Evolutionary conservation across 1,140 invertebrate species (phyloP), one percentile per base, ranked within the genome.

Genomic region (Lamellibrachia luymesi): DNA sequence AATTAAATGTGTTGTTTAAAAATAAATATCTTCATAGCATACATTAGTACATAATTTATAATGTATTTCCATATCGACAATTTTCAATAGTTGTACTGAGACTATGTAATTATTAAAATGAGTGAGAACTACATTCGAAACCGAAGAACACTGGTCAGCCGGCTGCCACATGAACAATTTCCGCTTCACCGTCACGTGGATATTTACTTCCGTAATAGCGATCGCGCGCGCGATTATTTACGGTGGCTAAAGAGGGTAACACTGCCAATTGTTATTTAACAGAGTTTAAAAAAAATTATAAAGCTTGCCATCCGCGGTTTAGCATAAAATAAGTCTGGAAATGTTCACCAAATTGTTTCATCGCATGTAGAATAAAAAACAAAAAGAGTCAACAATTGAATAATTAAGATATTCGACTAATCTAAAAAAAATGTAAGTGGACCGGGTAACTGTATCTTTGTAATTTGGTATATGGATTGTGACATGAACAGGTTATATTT

Each of bases 151-250:
- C 64, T 22, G 13, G 64, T 80, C 64, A 80, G 25, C 13, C 13
- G 64, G 64, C 64, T 80, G 64, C 64, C 64, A 80, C 64, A 80
- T 80, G 64, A 80, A 80, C 64, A 80, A 80, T 80, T 80, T 80
- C 64, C 64, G 64, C 64, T 17, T 80, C 64, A 80, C 64, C 64
- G 4, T 80, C 64, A 80, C 64, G 64, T 80, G 64, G 64, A 80
- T 80, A 80, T 80, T 80, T 80, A 80, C 64, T 80, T 80, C 64
- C 64, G 64, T 17, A 80, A 22, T 22, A 22, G 52, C 6, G 64
- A 38, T 38, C 38, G 7, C 2, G 64, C 25, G 25, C 25, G 64
- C 25, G 64, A 80, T 22, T 22, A 80, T 80, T 4, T 80, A 80
- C 17, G 64, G 64, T 80, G 64, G 8, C 64, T 22, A 10, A 6